Evolutionary conservation across 2,888 invertebrate genomes (phyloP).

Genomic region (Rotaria macrura): DNA sequence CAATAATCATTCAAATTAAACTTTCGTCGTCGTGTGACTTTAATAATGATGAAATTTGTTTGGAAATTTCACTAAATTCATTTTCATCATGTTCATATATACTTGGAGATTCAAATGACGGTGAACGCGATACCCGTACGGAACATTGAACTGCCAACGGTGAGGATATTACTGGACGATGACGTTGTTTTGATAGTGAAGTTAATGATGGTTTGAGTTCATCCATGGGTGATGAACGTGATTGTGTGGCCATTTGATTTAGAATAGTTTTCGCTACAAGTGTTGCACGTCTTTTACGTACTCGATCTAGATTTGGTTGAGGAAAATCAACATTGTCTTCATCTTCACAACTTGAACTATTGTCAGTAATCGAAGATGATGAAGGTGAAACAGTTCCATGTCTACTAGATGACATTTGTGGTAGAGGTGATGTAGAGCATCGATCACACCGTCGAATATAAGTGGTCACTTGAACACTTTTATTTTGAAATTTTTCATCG

Average conservation of each 20-base stretch:
- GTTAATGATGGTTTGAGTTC: not conserved
- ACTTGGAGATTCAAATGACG: not conserved
- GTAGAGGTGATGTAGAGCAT: not conserved
- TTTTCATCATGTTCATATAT: not conserved
- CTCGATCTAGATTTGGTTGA: not conserved
- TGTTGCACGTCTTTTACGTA: conserved; percentile 11
- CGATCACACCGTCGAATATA: not conserved
- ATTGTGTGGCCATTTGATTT: conserved; percentile 1
- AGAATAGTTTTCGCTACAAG: not conserved
- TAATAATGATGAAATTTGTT: not conserved
- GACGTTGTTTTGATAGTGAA: not conserved
- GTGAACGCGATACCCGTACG: not conserved
- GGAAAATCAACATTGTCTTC: not conserved
- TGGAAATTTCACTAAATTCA: not conserved
- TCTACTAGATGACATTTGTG: not conserved
- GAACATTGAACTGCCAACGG: not conserved
- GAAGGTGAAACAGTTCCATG: not conserved
- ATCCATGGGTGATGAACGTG: not conserved
- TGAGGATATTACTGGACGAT: not conserved
- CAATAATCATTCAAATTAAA: not conserved
- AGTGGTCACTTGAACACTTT: not conserved
- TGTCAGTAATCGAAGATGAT: not conserved
- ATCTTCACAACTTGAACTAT: not conserved
- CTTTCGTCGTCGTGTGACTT: not conserved
- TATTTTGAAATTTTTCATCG: not conserved